Evolutionary conservation across 2,888 invertebrate species (phyloP), one percentile per base, ranked within the genome.

Genomic region (Drosophila antonietae): DNA sequence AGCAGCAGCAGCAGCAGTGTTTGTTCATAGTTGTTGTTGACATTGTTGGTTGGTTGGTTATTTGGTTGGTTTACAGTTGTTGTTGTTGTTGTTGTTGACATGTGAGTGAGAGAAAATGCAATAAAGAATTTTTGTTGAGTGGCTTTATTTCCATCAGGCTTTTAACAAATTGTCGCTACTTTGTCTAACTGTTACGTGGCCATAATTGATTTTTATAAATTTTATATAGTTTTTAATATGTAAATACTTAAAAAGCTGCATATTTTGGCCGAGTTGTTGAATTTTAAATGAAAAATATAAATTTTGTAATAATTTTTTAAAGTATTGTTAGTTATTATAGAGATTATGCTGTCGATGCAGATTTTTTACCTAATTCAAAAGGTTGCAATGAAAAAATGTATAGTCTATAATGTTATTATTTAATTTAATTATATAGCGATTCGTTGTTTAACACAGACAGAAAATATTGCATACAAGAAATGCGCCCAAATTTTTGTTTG

Each of bases 31-130:
- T 43, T 15, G 31, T 56, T 31, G 49, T 69, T 67, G 66, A 61
- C 63, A 79, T 69, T 75, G 75, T 82, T 68, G 64, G 73, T 75
- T 53, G 59, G 65, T 74, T 59, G 58, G 63, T 62, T 66, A 33
- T 37, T 72, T 46, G 57, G 67, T 76, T 73, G 57, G 67, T 68
- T 68, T 43, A 41, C 49, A 46, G 79, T 69, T 67, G 49, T 71
- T 52, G 61, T 68, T 57, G 57, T 68, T 57, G 60, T 56, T 57
- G 49, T 49, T 56, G 64, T 61, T 52, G 46, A 39, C 68, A 77
- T 68, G 71, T 52, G 59, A 70, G 59, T 47, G 47, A 67, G 68
- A 71, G 65, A 73, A 69, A 70, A 71, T 49, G 52, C 52, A 80
- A 71, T 63, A 73, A 70, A 71, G 58, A 71, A 64, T 62, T 72